Conservation (phyloP, 2,888 invertebrate species). For the Brachylomia viminalis region DNA sequence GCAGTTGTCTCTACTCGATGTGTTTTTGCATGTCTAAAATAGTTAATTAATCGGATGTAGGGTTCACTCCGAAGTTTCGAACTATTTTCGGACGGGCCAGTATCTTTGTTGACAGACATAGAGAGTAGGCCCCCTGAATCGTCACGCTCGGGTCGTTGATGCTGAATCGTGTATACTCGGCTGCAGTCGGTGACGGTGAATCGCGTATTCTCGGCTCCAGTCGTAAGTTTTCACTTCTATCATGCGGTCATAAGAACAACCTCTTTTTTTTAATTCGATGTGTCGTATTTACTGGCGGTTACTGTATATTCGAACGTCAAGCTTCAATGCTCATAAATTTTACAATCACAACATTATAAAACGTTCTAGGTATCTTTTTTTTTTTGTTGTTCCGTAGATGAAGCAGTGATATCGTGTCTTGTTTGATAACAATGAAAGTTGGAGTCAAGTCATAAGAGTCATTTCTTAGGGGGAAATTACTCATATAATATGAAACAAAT, state of each 20-base stretch:
- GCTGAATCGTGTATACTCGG: neutral
- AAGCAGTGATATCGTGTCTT: constrained; percentile 36
- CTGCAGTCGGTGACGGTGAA: too few relatives aligned
- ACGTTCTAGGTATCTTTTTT: constrained; percentile 39
- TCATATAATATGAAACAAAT: neutral
- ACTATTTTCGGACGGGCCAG: neutral
- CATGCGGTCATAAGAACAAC: neutral
- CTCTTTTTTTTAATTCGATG: neutral
- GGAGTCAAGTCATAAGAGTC: neutral
- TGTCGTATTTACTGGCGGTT: neutral
- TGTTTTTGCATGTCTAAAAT: neutral
- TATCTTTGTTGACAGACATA: neutral
- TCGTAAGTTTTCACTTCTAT: neutral
- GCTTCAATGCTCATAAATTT: constrained; percentile 36
- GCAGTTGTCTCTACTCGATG: neutral
- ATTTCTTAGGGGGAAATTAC: too few relatives aligned
- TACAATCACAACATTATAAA: constrained; percentile 60
- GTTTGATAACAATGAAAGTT: constrained; percentile 26
- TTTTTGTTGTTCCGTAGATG: constrained; percentile 47
- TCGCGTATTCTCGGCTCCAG: neutral
- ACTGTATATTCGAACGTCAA: constrained; percentile 40
- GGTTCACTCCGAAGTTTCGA: neutral
- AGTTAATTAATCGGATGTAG: neutral
- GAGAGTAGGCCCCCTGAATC: neutral
- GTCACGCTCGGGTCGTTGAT: neutral